Base-by-base conservation (phyloP, 1,140 invertebrate species). In the Zeugodacus cucurbitae region DNA sequence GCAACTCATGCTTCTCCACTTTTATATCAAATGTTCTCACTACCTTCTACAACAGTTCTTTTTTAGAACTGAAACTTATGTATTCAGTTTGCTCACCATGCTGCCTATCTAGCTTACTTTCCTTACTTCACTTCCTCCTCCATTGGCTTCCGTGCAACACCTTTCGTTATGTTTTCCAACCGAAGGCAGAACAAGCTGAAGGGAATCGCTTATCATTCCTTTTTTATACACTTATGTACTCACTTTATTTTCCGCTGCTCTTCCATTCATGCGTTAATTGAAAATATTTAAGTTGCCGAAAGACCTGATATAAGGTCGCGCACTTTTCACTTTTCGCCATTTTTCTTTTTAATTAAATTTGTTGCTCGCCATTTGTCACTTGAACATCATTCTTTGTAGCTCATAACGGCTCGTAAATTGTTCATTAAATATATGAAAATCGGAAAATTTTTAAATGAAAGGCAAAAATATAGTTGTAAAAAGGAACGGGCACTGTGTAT, bases 331-430 rank as follows among this genome's bases (percentile, higher is more conserved):
- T 41, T 44, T 78, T 48, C 7, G 22, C 17, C n/a, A 26, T n/a
- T 78, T 78, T 48, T 48, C 74, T 26, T 82, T 82, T 29, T 29
- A 82, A 82, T 82, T 29, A 82, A 82, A 48, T 48, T 48, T 82
- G 22, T 26, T 29, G 41, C 48, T 22, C 74, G 22, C 74, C 11
- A 48, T 44, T 82, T 44, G 41, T 26, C 74, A 41, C 41, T 26
- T 8, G 22, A 1, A 44, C 7, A 11, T 0, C 37, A 37, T 11
- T 6, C 20, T 29, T 37, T 26, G n/a, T 44, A 26, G 41, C 10
- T 34, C 41, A 82, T 82, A 41, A 48, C 22, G 48, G 41, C 22
- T 82, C 74, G 14, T 48, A 48, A 82, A 11, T 82, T 70, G 26
- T 8, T 41, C n/a, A 54, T 34, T 17, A 44, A 17, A 41, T 74